These are phyloP conservation scores for Pungitius pungitius DNA, from an alignment of 2,113 vertebrate species.

Conservation along the genomic window DNA sequence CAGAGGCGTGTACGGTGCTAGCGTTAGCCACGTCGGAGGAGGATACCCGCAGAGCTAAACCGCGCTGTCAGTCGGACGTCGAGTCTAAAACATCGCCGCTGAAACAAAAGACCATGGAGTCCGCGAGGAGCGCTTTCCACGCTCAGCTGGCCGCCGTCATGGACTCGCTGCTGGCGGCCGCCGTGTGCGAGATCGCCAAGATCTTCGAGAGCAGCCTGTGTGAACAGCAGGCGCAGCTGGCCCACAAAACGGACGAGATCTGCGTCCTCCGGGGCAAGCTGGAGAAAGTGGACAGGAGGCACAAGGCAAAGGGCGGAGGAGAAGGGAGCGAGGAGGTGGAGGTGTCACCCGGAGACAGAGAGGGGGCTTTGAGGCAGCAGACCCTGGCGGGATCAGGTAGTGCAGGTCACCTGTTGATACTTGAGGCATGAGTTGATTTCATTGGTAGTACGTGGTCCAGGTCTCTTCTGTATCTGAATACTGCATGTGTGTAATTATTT, in stretches of 20 bases:
- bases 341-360: constrained; percentile 42
- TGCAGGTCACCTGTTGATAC: background rate
- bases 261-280: constrained; percentile 64
- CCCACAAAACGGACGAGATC: constrained; percentile 66
- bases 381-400: constrained; percentile 53
- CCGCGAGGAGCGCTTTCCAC: constrained; percentile 67
- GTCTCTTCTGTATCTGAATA: background rate
- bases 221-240: constrained; percentile 73
- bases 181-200: constrained; percentile 77
- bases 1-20: constrained; percentile 22
- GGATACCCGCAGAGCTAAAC: background rate
- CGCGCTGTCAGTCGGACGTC: background rate
- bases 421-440: background rate
- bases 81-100: background rate
- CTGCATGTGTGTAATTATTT: too few relatives aligned
- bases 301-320: constrained; percentile 34
- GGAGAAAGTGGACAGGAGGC: constrained; percentile 68
- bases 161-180: constrained; percentile 75
- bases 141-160: constrained; percentile 75
- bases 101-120: constrained; percentile 59
- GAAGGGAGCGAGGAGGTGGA: constrained; percentile 46
- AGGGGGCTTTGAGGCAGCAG: constrained; percentile 34
- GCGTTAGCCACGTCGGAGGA: background rate
- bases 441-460: background rate
- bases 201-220: constrained; percentile 77